phyloP scores from a whole-genome alignment of 1,140 invertebrate species.

The Calephelis virginiensis region DNA sequence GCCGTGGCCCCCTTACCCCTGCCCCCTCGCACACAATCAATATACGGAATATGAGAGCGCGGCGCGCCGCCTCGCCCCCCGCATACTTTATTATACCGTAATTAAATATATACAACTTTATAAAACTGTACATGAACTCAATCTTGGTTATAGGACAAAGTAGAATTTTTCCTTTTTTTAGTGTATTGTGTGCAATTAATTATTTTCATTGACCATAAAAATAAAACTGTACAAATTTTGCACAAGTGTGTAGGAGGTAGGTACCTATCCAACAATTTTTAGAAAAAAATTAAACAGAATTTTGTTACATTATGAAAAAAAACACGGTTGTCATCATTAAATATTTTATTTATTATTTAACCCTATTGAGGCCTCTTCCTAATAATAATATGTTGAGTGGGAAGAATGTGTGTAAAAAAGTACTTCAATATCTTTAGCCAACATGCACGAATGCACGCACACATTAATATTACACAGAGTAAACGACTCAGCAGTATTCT shows the following conservation, averaged over 20 bases:
- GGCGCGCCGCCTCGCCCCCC: slow-evolving; percentile 73
- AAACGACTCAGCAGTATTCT: slow-evolving; percentile 55
- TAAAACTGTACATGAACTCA: slow-evolving; percentile 46
- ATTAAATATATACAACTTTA: slow-evolving; percentile 78
- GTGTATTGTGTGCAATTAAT: not conserved
- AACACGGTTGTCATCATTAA: not conserved
- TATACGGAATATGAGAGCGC: slow-evolving; percentile 79
- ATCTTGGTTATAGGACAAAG: slow-evolving; percentile 35
- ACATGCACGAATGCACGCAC: slow-evolving; percentile 48
- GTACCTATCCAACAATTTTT: too few relatives aligned
- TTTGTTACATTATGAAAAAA: too few relatives aligned
- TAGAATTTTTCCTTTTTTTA: slow-evolving; percentile 22
- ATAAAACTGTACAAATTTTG: not conserved
- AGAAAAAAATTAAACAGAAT: too few relatives aligned
- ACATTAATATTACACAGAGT: slow-evolving; percentile 51
- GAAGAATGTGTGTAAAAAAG: slow-evolving; percentile 56
- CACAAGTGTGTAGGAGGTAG: not conserved
- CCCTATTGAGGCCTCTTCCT: slow-evolving; percentile 48
- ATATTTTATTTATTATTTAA: slow-evolving; percentile 40
- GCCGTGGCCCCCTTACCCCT: slow-evolving; percentile 73
- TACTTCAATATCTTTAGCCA: slow-evolving; percentile 60
- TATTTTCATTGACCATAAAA: not conserved
- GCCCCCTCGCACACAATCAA: slow-evolving; percentile 77
- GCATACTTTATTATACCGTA: slow-evolving; percentile 78
- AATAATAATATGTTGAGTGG: slow-evolving; percentile 55